Evolutionary conservation across 2,888 invertebrate genomes (phyloP).

Genomic region (Lepidochrysops patricia): DNA sequence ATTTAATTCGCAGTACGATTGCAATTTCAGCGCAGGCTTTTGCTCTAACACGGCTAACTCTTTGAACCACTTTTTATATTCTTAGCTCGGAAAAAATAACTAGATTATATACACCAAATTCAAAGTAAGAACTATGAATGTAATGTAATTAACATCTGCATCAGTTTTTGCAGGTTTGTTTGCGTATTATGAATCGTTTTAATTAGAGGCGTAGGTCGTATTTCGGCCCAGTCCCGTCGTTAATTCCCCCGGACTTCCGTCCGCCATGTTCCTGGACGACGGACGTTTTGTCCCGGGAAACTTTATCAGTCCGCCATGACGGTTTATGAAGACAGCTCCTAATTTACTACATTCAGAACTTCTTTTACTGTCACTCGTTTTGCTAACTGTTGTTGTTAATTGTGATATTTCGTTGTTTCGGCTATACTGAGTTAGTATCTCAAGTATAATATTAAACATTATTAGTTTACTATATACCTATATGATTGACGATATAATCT

Average conservation of each 20-base stretch:
- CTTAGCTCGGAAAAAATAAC: too few species aligned
- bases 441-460: too few species aligned
- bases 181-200: neutral
- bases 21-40: too few species aligned
- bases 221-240: constrained; percentile 42
- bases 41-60: too few species aligned
- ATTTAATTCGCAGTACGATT: too few species aligned
- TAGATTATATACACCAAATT: too few species aligned
- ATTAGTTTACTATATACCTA: too few species aligned
- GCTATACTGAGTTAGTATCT: too few species aligned
- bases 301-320: constrained; percentile 22
- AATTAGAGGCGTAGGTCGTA: constrained; percentile 26
- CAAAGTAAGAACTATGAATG: too few species aligned
- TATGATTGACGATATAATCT: too few species aligned
- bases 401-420: neutral
- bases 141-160: neutral
- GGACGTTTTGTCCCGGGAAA: constrained; percentile 24
- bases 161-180: neutral
- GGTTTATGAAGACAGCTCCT: constrained; percentile 9
- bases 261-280: constrained; percentile 20
- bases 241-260: constrained; percentile 49
- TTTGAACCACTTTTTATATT: too few species aligned
- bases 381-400: neutral
- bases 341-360: neutral
- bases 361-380: neutral